A percentile compares a stretch with the other conserved stretches of the same genome.
Conservation (phyloP, 2,113 vertebrate genomes). For the Esox niger region DNA sequence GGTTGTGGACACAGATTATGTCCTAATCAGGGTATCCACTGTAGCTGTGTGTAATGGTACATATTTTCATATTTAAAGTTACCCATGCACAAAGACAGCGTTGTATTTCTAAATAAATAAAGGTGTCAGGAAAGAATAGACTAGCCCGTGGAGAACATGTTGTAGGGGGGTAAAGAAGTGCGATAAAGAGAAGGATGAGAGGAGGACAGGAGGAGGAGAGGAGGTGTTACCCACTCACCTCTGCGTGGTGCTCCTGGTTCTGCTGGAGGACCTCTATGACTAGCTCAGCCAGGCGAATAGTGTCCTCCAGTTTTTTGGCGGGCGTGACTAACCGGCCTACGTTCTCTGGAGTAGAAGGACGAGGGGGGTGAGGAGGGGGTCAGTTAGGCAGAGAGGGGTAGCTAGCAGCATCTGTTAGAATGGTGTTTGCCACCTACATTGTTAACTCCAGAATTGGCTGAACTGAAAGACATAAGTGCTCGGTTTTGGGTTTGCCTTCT, state of each 20-base stretch:
- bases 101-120: slow-evolving; percentile 62
- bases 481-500: slow-evolving; percentile 21
- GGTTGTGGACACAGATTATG: slow-evolving; percentile 40
- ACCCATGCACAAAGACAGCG: slow-evolving; percentile 56
- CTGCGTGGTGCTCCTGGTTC: slow-evolving; percentile 98
- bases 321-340: slow-evolving; percentile 98
- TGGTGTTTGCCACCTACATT: slow-evolving; percentile 24
- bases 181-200: slow-evolving; percentile 16
- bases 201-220: slow-evolving; percentile 38
- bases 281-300: slow-evolving; percentile 96
- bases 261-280: slow-evolving; percentile 99
- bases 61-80: slow-evolving; percentile 22
- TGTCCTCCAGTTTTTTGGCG: slow-evolving; percentile 99
- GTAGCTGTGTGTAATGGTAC: slow-evolving; percentile 30
- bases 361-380: slow-evolving; percentile 73
- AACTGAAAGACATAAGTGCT: not conserved
- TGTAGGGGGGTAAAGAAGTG: slow-evolving; percentile 57
- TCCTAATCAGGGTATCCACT: slow-evolving; percentile 48
- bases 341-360: slow-evolving; percentile 98
- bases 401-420: slow-evolving; percentile 44
- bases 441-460: slow-evolving; percentile 18
- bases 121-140: slow-evolving; percentile 37
- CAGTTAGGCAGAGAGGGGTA: slow-evolving; percentile 65
- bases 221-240: slow-evolving; percentile 83
- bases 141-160: slow-evolving; percentile 48